Percentiles rank a stretch among this genome's conserved stretches.
Evolutionary conservation across 2,113 vertebrate species (phyloP).

Genomic region (Caloenas nicobarica): DNA sequence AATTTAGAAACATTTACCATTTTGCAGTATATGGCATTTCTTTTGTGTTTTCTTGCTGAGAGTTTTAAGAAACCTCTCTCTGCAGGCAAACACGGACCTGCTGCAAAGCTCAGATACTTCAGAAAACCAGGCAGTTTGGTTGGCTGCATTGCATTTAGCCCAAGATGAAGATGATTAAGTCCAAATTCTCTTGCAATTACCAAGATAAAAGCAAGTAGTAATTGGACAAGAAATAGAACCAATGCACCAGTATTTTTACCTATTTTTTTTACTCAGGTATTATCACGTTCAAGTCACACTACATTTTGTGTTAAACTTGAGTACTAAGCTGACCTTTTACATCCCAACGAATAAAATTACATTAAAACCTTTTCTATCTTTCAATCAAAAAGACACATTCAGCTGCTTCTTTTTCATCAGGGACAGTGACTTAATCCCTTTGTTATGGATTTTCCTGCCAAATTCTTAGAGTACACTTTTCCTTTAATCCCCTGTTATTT

Average conservation of each 20-base stretch:
- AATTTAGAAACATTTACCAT: neutral
- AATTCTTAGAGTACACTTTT: neutral
- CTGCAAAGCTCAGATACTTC: neutral
- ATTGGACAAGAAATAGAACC: neutral
- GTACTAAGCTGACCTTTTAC: neutral
- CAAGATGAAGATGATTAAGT: neutral
- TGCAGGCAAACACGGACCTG: neutral
- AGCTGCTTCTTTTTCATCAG: neutral
- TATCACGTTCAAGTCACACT: neutral
- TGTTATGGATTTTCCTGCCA: conserved; percentile 2
- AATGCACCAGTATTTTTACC: neutral
- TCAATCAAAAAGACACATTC: neutral
- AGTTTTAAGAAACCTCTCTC: neutral
- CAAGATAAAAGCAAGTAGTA: neutral
- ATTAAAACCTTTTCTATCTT: neutral
- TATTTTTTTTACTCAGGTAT: neutral
- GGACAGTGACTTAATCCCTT: conserved; percentile 11
- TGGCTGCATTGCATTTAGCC: neutral
- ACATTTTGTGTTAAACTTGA: neutral
- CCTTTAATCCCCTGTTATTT: conserved; percentile 43
- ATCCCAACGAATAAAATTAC: neutral
- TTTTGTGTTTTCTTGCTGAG: neutral
- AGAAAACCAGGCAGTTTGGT: neutral
- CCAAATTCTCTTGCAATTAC: neutral
- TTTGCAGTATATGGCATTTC: neutral